phyloP scores from a whole-genome alignment of 2,888 invertebrate species.

The Lithophane leautieri region DNA sequence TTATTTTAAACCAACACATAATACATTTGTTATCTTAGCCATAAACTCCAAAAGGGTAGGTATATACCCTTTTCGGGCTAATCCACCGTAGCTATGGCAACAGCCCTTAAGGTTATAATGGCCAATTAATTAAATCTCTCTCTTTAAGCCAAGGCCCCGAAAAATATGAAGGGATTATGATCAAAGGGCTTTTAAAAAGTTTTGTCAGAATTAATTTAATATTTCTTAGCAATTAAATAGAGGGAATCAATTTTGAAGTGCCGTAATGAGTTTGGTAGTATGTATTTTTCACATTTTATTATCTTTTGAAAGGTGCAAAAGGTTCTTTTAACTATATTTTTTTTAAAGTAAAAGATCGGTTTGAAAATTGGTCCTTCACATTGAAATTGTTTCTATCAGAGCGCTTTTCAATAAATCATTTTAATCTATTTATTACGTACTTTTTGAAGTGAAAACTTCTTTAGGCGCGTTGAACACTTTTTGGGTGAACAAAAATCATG shows the following conservation, averaged over 20 bases:
- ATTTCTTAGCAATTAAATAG: conserved; percentile 58
- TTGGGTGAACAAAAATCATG: too few species aligned
- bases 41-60: conserved; percentile 51
- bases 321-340: background rate
- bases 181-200: conserved; percentile 70
- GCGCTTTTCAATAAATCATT: background rate
- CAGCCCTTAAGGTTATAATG: conserved; percentile 75
- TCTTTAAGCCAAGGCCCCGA: conserved; percentile 68
- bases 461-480: too few species aligned
- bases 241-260: conserved; percentile 44
- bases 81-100: conserved; percentile 67
- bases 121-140: conserved; percentile 82
- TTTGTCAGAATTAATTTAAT: conserved; percentile 64
- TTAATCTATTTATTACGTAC: too few species aligned
- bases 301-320: background rate
- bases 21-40: conserved; percentile 50
- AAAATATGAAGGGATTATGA: conserved; percentile 72
- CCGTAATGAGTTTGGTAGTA: conserved; percentile 31
- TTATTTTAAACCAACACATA: conserved; percentile 30
- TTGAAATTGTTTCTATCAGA: background rate
- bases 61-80: conserved; percentile 58
- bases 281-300: conserved; percentile 35
- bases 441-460: too few species aligned
- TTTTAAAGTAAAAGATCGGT: conserved; percentile 4
- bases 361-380: background rate